A percentile compares a stretch with the other conserved stretches of the same genome.
Evolutionary conservation across 2,797 vertebrate genomes (phyloP).

Genomic region (Monodelphis domestica): DNA sequence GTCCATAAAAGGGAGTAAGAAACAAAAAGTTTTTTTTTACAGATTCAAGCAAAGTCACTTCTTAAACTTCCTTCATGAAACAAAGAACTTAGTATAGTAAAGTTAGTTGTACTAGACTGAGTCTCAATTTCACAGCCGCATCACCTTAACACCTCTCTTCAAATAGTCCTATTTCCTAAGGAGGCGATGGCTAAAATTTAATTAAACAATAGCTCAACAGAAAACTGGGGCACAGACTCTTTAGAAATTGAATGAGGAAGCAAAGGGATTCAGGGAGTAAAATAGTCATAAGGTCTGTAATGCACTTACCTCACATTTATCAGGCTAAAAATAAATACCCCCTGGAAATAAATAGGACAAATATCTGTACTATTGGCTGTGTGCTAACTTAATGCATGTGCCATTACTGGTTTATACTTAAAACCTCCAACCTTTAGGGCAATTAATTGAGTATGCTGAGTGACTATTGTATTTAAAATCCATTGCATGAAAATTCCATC

Average conservation of each 20-base stretch:
- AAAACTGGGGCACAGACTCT: not conserved
- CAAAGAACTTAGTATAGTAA: slow-evolving; percentile 17
- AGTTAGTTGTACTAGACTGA: not conserved
- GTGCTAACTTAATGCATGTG: slow-evolving; percentile 73
- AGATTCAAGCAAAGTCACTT: not conserved
- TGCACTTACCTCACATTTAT: not conserved
- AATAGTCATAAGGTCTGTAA: slow-evolving; percentile 4
- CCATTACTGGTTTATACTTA: slow-evolving; percentile 75
- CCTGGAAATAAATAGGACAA: slow-evolving; percentile 63
- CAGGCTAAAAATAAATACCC: slow-evolving; percentile 61
- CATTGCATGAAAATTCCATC: slow-evolving; percentile 59
- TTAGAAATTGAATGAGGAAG: fast-evolving
- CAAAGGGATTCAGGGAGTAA: not conserved
- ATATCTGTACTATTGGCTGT: slow-evolving; percentile 19
- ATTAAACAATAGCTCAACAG: slow-evolving; percentile 16
- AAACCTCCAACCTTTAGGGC: slow-evolving; percentile 68
- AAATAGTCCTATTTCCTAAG: slow-evolving; percentile 24
- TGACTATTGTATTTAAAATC: slow-evolving; percentile 69
- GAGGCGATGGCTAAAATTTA: not conserved
- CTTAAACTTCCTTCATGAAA: slow-evolving; percentile 34
- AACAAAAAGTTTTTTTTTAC: slow-evolving; percentile 40
- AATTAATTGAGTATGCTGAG: slow-evolving; percentile 71
- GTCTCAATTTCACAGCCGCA: not conserved
- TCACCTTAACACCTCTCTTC: not conserved
- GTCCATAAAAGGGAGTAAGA: not conserved